Evolutionary conservation across 2,888 invertebrate genomes (phyloP).

Genomic region (Leptogaster cylindrica): DNA sequence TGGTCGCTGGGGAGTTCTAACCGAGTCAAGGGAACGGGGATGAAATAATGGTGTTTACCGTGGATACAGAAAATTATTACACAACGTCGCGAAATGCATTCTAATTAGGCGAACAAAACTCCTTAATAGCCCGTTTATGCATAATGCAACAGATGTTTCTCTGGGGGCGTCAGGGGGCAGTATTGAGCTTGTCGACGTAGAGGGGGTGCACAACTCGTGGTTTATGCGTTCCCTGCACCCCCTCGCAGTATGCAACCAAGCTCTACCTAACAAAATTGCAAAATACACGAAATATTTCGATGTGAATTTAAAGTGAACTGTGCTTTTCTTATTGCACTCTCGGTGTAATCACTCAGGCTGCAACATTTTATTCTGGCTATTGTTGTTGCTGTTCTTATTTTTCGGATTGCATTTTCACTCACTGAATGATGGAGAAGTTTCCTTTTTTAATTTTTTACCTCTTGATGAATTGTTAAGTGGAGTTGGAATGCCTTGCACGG

Average conservation of each 20-base stretch:
- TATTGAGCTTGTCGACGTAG: not conserved
- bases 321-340: conserved; percentile 21
- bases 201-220: conserved; percentile 13
- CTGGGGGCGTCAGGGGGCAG: not conserved
- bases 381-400: conserved; percentile 7
- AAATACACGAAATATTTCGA: conserved; percentile 36
- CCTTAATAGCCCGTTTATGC: conserved; percentile 47
- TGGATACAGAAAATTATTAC: conserved; percentile 48
- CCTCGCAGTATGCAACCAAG: conserved; percentile 19
- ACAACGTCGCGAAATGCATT: conserved; percentile 50
- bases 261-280: conserved; percentile 6
- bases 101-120: conserved; percentile 49
- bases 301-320: conserved; percentile 40
- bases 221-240: conserved; percentile 7
- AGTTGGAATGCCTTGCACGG: too few species aligned
- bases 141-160: conserved; percentile 31
- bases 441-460: too few species aligned
- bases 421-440: too few species aligned
- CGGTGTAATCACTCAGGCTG: not conserved
- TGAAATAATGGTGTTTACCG: conserved; percentile 49
- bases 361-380: not conserved
- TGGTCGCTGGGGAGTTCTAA: too few species aligned
- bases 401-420: too few species aligned
- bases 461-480: too few species aligned
- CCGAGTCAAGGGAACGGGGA: too few species aligned